These are phyloP conservation scores for Lepidurus apus DNA, from an alignment of 1,140 invertebrate species.

Conservation along the genomic window DNA sequence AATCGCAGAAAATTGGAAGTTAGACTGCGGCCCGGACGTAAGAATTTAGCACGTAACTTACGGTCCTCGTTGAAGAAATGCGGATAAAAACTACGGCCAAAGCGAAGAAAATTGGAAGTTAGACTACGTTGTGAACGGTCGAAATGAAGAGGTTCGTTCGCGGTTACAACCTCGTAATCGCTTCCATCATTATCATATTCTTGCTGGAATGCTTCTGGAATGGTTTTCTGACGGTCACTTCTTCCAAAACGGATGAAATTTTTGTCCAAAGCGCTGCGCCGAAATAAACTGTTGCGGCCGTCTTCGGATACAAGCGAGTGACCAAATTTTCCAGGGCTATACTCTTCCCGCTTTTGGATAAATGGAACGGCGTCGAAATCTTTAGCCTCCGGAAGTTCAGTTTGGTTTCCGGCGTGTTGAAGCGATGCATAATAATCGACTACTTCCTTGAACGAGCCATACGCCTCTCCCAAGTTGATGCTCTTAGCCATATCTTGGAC, in stretches of 20 bases:
- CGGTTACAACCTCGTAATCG: background rate
- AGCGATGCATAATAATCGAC: background rate
- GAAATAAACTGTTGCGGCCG: background rate
- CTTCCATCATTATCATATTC: conserved; percentile 3
- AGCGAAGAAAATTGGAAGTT: conserved; percentile 42
- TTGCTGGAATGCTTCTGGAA: conserved; percentile 25
- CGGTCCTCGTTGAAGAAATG: background rate
- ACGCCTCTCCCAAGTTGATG: background rate
- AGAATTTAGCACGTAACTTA: background rate
- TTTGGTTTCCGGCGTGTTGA: background rate
- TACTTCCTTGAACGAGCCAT: background rate
- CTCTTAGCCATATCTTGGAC: background rate
- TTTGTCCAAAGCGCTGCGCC: conserved; percentile 40
- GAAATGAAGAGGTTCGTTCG: background rate
- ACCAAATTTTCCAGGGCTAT: background rate
- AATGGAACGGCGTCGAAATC: background rate
- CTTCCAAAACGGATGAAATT: conserved; percentile 42
- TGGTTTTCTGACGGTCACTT: conserved; percentile 36
- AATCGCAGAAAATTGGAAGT: conserved; percentile 29
- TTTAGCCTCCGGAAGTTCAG: background rate
- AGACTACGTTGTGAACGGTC: conserved; percentile 37
- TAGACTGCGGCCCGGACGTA: conserved; percentile 10
- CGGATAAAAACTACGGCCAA: conserved; percentile 38
- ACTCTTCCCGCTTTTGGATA: background rate
- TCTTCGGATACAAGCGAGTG: background rate